Conservation (phyloP, 2,888 invertebrate genomes). For the Mechanitis messenoides region DNA sequence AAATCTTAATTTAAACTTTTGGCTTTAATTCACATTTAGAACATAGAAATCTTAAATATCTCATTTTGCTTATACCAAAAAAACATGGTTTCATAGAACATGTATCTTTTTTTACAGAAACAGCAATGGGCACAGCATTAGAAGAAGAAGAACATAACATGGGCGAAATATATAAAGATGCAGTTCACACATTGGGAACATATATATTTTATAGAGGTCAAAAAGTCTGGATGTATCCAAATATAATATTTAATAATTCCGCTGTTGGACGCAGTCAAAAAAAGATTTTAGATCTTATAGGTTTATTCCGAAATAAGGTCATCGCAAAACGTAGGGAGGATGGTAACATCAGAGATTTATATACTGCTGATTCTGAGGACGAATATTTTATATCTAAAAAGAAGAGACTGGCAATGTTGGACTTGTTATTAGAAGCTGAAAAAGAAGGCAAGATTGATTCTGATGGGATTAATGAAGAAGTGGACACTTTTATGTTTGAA, state of each 20-base stretch:
- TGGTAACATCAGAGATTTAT: slow-evolving; percentile 39
- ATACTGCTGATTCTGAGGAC: slow-evolving; percentile 57
- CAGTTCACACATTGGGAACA: slow-evolving; percentile 64
- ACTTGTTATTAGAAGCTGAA: slow-evolving; percentile 69
- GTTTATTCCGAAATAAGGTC: slow-evolving; percentile 58
- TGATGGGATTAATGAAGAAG: slow-evolving; percentile 71
- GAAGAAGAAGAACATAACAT: slow-evolving; percentile 45
- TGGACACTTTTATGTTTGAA: slow-evolving; percentile 65
- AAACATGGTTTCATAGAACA: too few relatives aligned
- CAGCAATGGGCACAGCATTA: slow-evolving; percentile 82
- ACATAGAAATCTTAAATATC: too few relatives aligned
- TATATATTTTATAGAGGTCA: slow-evolving; percentile 51
- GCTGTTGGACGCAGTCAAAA: slow-evolving; percentile 64
- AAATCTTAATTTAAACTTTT: too few relatives aligned
- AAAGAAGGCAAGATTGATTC: slow-evolving; percentile 65
- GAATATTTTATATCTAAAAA: slow-evolving; percentile 37
- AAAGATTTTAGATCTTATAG: slow-evolving; percentile 49
- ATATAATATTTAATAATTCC: slow-evolving; percentile 70
- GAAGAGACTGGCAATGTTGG: slow-evolving; percentile 73
- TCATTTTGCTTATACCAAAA: too few relatives aligned
- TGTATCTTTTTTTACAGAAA: slow-evolving; percentile 61
- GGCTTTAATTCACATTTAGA: too few relatives aligned
- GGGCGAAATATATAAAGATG: slow-evolving; percentile 67
- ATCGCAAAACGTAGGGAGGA: slow-evolving; percentile 39
- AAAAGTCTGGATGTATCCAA: slow-evolving; percentile 75